Percentiles rank a stretch among this genome's conserved stretches.
Conservation (phyloP, 2,113 vertebrate genomes). For the Zosterops japonicus region DNA sequence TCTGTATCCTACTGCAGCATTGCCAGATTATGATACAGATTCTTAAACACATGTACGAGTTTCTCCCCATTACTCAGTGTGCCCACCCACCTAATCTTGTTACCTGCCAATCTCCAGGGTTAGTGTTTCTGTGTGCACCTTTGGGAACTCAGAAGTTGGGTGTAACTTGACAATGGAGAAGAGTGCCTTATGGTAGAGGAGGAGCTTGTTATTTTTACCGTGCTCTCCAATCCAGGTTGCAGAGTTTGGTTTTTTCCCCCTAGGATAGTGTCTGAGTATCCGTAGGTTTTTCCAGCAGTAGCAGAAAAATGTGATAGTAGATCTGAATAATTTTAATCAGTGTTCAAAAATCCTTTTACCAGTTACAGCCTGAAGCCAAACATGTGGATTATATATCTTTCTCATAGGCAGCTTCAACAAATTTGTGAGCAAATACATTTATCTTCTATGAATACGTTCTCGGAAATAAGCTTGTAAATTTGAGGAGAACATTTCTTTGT, state of each 20-base stretch:
- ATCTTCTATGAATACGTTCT: not conserved
- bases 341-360: not conserved
- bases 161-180: not conserved
- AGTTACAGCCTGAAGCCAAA: not conserved
- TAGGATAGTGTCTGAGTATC: not conserved
- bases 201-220: not conserved
- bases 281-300: not conserved
- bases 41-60: accelerated
- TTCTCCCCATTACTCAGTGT: not conserved
- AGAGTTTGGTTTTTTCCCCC: not conserved
- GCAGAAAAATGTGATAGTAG: not conserved
- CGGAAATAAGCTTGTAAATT: not conserved
- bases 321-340: not conserved
- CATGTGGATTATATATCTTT: not conserved
- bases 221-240: not conserved
- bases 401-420: not conserved
- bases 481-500: not conserved
- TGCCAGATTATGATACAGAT: not conserved
- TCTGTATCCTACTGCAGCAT: not conserved
- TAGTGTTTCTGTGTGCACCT: not conserved
- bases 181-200: not conserved
- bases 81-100: not conserved
- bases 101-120: not conserved
- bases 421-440: not conserved
- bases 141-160: not conserved